Conservation (phyloP, 2,888 invertebrate species). For the Vesta saturnalis region DNA sequence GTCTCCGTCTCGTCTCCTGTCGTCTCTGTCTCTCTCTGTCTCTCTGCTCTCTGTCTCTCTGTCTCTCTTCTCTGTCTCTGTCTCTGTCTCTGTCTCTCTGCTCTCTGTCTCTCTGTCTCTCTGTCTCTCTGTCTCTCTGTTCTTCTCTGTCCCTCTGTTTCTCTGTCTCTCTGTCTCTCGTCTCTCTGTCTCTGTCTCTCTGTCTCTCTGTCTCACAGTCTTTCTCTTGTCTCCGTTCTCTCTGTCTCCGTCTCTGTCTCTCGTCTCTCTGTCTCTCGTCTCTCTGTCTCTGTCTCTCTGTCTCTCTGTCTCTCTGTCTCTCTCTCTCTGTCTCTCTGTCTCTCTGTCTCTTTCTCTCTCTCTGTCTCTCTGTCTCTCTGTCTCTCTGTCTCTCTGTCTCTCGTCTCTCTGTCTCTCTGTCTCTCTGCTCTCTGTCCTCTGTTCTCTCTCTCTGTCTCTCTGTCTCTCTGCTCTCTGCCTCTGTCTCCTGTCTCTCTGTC, state of each 20-base stretch:
- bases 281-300: not conserved
- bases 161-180: no score
- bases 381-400: not conserved
- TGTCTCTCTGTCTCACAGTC: not conserved
- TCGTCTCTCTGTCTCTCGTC: no score
- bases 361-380: not conserved
- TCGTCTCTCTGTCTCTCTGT: no score
- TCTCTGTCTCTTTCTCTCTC: not conserved
- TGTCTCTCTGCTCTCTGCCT: no score
- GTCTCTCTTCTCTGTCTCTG: no score
- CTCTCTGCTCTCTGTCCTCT: no score
- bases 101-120: not conserved
- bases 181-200: not conserved
- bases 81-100: no score
- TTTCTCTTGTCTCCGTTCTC: not conserved
- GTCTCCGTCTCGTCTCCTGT: no score
- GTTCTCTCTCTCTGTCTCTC: no score
- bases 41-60: no score
- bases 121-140: not conserved
- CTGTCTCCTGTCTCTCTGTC: no score
- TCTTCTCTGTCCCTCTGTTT: not conserved
- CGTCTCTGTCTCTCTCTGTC: not conserved
- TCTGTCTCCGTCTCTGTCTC: no score
- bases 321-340: not conserved
- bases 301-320: not conserved